Conservation (phyloP, 2,797 vertebrate genomes). For the Tenualosa thibaudeaui region DNA sequence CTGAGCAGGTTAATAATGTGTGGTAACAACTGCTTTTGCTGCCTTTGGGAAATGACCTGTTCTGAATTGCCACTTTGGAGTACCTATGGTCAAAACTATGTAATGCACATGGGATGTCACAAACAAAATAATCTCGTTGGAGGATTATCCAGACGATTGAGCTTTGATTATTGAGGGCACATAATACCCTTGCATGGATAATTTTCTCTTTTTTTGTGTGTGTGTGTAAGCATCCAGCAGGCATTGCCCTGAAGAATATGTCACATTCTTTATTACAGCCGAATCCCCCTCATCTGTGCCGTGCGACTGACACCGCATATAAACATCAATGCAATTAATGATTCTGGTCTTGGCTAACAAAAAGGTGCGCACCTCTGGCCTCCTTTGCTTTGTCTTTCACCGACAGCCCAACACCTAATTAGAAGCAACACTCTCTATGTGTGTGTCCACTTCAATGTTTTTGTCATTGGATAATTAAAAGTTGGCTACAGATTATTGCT, state of each 20-base stretch:
- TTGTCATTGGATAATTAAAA: neutral
- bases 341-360: neutral
- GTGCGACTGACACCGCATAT: neutral
- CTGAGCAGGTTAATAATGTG: conserved; percentile 18
- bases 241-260: neutral
- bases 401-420: neutral
- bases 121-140: neutral
- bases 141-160: neutral
- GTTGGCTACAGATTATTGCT: neutral
- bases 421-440: neutral
- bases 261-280: neutral
- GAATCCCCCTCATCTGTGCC: neutral
- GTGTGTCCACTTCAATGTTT: neutral
- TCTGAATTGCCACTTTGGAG: neutral
- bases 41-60: conserved; percentile 10
- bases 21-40: conserved; percentile 20
- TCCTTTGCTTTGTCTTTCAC: neutral
- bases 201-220: neutral
- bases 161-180: neutral
- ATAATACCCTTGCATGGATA: neutral
- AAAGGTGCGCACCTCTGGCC: neutral
- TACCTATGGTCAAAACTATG: neutral
- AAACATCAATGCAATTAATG: neutral
- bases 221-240: neutral
- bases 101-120: neutral